Conservation (phyloP, 2,888 invertebrate genomes). For the Pegoplata infirma region DNA sequence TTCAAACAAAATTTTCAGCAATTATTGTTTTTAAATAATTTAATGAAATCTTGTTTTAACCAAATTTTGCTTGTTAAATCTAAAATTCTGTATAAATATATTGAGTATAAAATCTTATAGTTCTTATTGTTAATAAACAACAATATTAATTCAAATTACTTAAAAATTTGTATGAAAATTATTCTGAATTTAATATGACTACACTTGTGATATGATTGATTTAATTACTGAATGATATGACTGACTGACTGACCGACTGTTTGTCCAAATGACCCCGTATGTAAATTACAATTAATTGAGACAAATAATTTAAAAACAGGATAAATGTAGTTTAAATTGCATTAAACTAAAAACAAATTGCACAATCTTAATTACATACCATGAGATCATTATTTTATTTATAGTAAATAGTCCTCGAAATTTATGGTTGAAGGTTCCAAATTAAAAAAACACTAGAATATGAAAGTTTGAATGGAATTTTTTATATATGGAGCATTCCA, state of each 20-base stretch:
- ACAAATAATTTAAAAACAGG: constrained; percentile 48
- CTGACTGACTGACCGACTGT: constrained; percentile 24
- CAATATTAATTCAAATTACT: too few species aligned
- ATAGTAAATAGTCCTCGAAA: too few species aligned
- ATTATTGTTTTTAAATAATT: constrained; percentile 16
- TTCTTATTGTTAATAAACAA: too few species aligned
- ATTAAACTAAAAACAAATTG: not conserved
- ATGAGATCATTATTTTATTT: not conserved
- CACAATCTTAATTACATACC: not conserved
- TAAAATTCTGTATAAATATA: constrained; percentile 14
- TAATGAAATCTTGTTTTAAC: constrained; percentile 50
- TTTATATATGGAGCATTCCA: too few species aligned
- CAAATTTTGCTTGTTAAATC: constrained; percentile 24
- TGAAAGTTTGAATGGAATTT: too few species aligned
- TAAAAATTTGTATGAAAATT: constrained; percentile 1
- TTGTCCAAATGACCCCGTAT: constrained; percentile 50
- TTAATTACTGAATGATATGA: constrained; percentile 58
- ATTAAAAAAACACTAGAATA: too few species aligned
- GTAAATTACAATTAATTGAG: constrained; percentile 57
- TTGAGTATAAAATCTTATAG: not conserved
- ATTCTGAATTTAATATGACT: constrained; percentile 28
- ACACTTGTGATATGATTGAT: constrained; percentile 44
- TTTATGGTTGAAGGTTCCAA: too few species aligned
- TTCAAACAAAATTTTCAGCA: too few species aligned
- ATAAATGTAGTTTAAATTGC: constrained; percentile 32